Conservation (phyloP, 2,113 vertebrate genomes). For the Baryphthengus martii region DNA sequence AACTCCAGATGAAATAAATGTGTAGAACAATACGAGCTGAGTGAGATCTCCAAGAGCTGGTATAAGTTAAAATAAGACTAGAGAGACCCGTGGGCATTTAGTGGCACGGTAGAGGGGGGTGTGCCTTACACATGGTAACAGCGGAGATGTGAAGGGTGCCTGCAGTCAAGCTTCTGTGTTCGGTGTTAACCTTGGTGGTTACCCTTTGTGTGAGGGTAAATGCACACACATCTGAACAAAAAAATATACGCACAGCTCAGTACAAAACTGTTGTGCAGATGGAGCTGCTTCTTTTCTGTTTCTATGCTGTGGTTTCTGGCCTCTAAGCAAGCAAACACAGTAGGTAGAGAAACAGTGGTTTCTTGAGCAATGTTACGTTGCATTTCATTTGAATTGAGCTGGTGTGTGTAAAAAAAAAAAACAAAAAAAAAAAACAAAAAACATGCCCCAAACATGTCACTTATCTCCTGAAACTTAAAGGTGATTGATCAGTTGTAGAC, state of each 20-base stretch:
- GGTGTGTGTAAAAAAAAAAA: too few relatives aligned
- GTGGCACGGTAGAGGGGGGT: not conserved
- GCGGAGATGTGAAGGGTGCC: not conserved
- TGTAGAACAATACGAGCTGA: not conserved
- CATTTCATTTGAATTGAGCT: not conserved
- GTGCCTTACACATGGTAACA: not conserved
- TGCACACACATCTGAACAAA: not conserved
- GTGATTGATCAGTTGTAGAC: not conserved
- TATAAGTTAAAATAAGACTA: not conserved
- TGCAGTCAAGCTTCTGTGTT: not conserved
- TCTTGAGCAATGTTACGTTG: not conserved
- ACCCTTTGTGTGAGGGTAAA: not conserved
- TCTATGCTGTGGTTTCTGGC: not conserved
- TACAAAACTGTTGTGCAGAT: not conserved
- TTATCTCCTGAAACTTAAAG: not conserved
- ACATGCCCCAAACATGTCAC: rapidly evolving
- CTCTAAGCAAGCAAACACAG: not conserved
- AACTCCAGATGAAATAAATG: not conserved
- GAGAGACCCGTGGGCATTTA: not conserved
- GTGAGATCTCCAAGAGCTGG: not conserved
- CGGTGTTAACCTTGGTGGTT: not conserved
- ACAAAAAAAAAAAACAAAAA: too few relatives aligned
- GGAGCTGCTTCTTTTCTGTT: not conserved
- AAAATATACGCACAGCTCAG: not conserved
- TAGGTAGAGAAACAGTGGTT: not conserved